Base-by-base conservation (phyloP, 2,888 invertebrate species). In the Melanotus villosus region DNA sequence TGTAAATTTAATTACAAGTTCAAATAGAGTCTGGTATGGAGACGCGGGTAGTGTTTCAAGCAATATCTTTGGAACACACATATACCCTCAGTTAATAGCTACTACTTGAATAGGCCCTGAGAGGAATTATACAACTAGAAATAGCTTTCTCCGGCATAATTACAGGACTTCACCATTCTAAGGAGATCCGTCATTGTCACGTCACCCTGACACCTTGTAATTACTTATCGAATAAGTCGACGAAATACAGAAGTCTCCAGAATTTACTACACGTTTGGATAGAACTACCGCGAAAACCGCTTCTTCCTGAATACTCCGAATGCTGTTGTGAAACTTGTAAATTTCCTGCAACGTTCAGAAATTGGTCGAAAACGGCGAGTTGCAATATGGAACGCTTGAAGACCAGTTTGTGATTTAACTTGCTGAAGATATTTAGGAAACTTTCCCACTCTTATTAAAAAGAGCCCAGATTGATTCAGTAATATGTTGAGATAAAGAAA, bases 1-100 rank as follows among this genome's bases (percentile, higher is more conserved):
- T 76, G 76, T 76, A 76, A 75, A 78, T 75, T 78, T 77, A 74
- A 70, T 73, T 72, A 73, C 66, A 57, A 68, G 69, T 65, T 63
- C 68, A 75, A 76, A 75, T 77, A 73, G 74, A 72, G 67, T 72
- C 56, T 68, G 74, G 72, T 74, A 75, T 68, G 26, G 47, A 62
- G 68, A 66, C 14, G 30, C 45, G 54, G 52, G 57, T 43, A 45
- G 62, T 68, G 45, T 68, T 68, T 60, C 56, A 14, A 47, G 56
- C 62, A 68, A 68, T 68, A 62, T 62, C 56, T 45, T 57, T 41
- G 38, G 63, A 43, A 57, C 68, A 63, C 66, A 43, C 26, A 54
- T 43, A 56, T 56, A 47, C 62, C 43, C 60, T 54, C 52, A 58
- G 60, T 60, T 60, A 67, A 59, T 54, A 60, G 43, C 60, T 54